These are phyloP conservation scores for Leontocebus nigricollis DNA, from an alignment of 2,797 vertebrate species.

Conservation along the genomic window DNA sequence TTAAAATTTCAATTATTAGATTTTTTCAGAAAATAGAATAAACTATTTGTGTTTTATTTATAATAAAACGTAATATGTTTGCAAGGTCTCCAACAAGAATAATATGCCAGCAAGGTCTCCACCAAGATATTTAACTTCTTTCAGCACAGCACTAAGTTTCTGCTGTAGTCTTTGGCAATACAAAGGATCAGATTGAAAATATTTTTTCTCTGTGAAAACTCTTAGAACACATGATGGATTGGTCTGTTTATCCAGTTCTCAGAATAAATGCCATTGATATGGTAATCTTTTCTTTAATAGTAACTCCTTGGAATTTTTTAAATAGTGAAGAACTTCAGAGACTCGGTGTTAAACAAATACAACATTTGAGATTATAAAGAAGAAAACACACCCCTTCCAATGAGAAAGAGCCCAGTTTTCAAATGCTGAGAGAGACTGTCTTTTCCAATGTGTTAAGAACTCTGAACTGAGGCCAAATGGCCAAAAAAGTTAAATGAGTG, in stretches of 20 bases:
- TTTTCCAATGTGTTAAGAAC: too few species aligned
- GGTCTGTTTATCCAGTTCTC: neutral
- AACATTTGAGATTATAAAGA: neutral
- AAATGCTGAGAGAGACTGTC: neutral
- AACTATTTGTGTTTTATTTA: too few species aligned
- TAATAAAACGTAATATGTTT: too few species aligned
- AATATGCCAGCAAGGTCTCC: too few species aligned
- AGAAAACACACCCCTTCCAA: neutral
- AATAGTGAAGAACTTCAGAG: neutral
- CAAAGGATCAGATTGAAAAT: neutral
- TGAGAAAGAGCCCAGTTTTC: neutral
- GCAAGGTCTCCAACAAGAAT: too few species aligned
- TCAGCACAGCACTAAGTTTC: neutral
- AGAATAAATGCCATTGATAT: neutral
- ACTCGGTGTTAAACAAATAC: neutral
- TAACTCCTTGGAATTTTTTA: neutral
- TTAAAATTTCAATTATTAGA: neutral
- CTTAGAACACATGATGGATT: neutral
- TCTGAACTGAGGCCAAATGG: neutral
- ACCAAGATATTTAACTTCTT: neutral
- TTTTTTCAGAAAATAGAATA: neutral
- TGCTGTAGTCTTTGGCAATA: neutral
- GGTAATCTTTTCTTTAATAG: neutral
- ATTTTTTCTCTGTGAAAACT: neutral
- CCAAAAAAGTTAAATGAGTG: neutral